A percentile compares a stretch with the other conserved stretches of the same genome.
phyloP scores from a whole-genome alignment of 2,797 vertebrate genomes.

The Pagetopsis macropterus region DNA sequence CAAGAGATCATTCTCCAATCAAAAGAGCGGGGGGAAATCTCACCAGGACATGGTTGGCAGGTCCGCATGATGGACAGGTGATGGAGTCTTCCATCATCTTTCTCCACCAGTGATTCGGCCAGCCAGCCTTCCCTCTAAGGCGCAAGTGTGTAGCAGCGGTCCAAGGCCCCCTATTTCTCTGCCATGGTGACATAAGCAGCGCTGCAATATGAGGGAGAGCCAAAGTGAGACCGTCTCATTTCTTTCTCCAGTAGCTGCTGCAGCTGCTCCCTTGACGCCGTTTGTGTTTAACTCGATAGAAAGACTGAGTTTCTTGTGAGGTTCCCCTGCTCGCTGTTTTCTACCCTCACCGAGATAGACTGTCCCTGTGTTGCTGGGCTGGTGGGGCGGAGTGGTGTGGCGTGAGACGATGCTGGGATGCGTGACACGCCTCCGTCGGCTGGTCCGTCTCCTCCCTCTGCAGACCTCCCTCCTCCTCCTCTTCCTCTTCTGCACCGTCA shows the following conservation, averaged over 20 bases:
- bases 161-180: slow-evolving; percentile 76
- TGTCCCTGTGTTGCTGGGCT: slow-evolving; percentile 69
- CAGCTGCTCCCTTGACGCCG: slow-evolving; percentile 56
- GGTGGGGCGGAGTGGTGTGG: slow-evolving; percentile 65
- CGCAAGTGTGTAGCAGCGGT: slow-evolving; percentile 66
- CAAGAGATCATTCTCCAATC: slow-evolving; percentile 70
- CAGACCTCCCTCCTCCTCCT: slow-evolving; percentile 95
- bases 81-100: slow-evolving; percentile 76
- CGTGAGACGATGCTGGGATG: slow-evolving; percentile 92
- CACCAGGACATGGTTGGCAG: slow-evolving; percentile 59
- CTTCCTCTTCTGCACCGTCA: slow-evolving; percentile 94
- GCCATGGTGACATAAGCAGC: slow-evolving; percentile 88
- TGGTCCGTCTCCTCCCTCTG: slow-evolving; percentile 94
- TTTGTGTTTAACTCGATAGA: slow-evolving; percentile 42
- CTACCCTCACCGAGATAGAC: slow-evolving; percentile 51
- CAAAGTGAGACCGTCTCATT: slow-evolving; percentile 69
- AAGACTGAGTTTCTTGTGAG: slow-evolving; percentile 55
- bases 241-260: slow-evolving; percentile 75
- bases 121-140: slow-evolving; percentile 59
- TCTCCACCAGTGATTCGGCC: slow-evolving; percentile 66
- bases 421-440: slow-evolving; percentile 90
- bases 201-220: slow-evolving; percentile 79
- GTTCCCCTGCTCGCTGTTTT: slow-evolving; percentile 33
- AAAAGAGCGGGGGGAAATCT: slow-evolving; percentile 27
- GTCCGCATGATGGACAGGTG: slow-evolving; percentile 73